phyloP scores from a whole-genome alignment of 2,113 vertebrate species.

The Cottus gobio region DNA sequence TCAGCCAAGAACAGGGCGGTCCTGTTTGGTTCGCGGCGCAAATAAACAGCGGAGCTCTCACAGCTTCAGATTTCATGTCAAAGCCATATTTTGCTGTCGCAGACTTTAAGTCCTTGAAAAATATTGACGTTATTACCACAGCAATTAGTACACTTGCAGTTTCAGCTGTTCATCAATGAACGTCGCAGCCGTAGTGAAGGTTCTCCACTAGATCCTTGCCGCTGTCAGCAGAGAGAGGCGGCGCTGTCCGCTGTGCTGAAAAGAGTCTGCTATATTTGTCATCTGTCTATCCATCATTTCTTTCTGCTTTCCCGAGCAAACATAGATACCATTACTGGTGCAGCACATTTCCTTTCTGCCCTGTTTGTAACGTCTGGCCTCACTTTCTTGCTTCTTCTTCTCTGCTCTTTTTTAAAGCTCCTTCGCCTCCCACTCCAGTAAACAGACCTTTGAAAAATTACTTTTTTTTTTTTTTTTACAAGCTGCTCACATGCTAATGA shows the following conservation, averaged over 20 bases:
- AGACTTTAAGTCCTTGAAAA: conserved; percentile 26
- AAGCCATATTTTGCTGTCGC: conserved; percentile 15
- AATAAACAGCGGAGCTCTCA: neutral
- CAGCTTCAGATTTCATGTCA: conserved; percentile 4
- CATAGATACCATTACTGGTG: conserved; percentile 12
- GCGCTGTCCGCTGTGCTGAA: conserved; percentile 78
- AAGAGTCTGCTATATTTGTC: conserved; percentile 31
- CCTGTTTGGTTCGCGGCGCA: neutral
- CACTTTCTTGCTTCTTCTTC: conserved; percentile 9
- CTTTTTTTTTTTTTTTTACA: conserved; percentile 2
- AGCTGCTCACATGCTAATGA: conserved; percentile 45
- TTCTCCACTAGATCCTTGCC: conserved; percentile 29
- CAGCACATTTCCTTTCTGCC: conserved; percentile 15
- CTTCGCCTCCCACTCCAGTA: conserved; percentile 29
- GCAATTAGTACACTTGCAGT: conserved; percentile 38
- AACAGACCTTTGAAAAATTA: conserved; percentile 44
- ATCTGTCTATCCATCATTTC: conserved; percentile 34
- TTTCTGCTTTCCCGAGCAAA: conserved; percentile 23
- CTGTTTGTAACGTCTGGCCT: conserved; percentile 36
- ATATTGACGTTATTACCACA: conserved; percentile 20
- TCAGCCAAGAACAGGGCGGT: neutral
- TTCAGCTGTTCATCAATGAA: conserved; percentile 47
- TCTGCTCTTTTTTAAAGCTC: conserved; percentile 39
- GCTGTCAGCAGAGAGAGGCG: conserved; percentile 49
- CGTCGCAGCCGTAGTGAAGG: conserved; percentile 14